phyloP scores from a whole-genome alignment of 37 sponge, comb jelly and placozoan species.

The Eunapius fragilis region DNA sequence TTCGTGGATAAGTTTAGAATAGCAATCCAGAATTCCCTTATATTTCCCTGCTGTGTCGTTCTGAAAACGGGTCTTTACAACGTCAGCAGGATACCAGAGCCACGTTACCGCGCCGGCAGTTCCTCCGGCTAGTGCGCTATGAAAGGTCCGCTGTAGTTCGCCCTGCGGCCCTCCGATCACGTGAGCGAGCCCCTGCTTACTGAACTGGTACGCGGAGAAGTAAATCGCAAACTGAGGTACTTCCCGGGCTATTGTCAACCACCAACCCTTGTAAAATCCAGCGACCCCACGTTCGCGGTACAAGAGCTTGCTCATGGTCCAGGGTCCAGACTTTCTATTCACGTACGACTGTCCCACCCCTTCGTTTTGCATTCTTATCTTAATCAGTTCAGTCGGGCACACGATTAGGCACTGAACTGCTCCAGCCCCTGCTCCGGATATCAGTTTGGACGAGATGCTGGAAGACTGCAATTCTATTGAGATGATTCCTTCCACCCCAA shows the following conservation, averaged over 20 bases:
- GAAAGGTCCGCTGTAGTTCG: not conserved
- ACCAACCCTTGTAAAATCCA: not conserved
- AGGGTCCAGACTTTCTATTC: not conserved
- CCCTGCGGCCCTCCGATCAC: not conserved
- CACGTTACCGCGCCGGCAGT: not conserved
- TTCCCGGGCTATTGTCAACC: not conserved
- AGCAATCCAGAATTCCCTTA: not conserved
- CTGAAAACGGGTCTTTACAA: not conserved
- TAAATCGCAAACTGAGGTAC: not conserved
- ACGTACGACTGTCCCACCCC: no score
- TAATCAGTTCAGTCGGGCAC: no score
- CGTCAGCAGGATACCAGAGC: constrained; percentile 2
- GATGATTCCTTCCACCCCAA: no score
- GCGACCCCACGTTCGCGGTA: not conserved
- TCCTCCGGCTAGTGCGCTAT: not conserved
- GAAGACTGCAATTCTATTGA: no score
- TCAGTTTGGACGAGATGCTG: no score
- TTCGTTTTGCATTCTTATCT: no score
- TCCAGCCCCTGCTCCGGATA: no score
- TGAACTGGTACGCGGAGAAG: not conserved
- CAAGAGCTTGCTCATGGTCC: not conserved
- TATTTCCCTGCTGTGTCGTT: not conserved
- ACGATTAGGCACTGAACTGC: no score
- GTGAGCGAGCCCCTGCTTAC: not conserved
- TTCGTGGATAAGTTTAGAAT: not conserved